Conservation (phyloP, 1,140 invertebrate species). For the Neodiprion virginianus region DNA sequence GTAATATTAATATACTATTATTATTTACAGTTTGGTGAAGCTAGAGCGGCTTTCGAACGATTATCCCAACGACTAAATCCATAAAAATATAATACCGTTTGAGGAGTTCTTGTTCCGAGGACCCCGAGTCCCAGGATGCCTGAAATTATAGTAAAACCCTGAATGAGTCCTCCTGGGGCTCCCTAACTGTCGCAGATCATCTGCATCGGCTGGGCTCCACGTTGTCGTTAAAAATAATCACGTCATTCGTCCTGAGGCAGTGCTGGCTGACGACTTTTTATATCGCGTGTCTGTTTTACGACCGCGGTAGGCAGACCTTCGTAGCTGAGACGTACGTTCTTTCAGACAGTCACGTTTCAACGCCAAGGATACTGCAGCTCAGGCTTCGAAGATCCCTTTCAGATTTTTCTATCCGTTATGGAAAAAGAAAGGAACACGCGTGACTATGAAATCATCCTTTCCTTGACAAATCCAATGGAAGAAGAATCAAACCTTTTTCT, state of each 20-base stretch:
- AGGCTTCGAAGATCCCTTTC: neutral
- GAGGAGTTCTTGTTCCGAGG: neutral
- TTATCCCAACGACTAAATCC: neutral
- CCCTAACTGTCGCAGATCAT: neutral
- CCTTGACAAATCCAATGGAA: neutral
- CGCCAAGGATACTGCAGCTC: neutral
- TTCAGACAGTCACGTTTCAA: neutral
- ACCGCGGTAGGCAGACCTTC: neutral
- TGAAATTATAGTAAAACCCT: neutral
- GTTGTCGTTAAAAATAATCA: constrained; percentile 17
- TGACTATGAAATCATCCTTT: neutral
- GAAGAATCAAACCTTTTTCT: neutral
- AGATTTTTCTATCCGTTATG: neutral
- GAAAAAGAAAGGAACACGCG: neutral
- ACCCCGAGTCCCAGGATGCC: neutral
- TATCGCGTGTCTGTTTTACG: constrained; percentile 7
- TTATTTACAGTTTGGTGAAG: neutral
- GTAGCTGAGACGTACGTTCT: neutral
- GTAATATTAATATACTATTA: neutral
- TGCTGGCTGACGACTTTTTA: constrained; percentile 1
- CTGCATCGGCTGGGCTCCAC: neutral
- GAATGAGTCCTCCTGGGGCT: neutral
- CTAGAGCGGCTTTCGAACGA: neutral
- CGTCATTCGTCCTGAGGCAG: constrained; percentile 3
- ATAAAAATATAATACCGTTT: neutral